Conservation (phyloP, 2,113 vertebrate species). For the Desmodus rotundus region DNA sequence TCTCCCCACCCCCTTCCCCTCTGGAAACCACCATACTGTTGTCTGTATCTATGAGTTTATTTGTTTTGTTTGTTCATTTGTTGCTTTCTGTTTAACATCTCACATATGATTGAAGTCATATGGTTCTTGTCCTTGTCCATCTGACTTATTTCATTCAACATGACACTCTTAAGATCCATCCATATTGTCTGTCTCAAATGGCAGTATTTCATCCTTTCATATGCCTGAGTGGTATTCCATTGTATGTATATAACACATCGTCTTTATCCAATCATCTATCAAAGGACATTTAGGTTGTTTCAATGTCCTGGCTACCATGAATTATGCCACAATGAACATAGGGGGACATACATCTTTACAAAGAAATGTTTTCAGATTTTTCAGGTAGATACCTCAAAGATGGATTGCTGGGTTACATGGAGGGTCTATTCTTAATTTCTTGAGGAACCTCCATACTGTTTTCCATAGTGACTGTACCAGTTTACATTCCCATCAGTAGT, state of each 20-base stretch:
- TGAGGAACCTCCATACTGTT: background rate
- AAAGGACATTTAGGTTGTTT: background rate
- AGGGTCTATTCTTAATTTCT: background rate
- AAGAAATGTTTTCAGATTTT: background rate
- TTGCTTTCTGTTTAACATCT: background rate
- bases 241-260: background rate
- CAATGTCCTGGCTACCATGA: background rate
- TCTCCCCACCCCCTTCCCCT: background rate
- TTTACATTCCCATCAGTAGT: background rate
- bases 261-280: background rate
- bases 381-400: background rate
- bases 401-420: background rate
- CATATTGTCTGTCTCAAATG: background rate
- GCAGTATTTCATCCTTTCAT: background rate
- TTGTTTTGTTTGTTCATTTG: background rate
- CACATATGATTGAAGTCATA: background rate
- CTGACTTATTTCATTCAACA: background rate
- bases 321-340: background rate
- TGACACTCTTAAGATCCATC: background rate
- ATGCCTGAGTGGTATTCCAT: background rate
- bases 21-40: background rate
- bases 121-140: background rate
- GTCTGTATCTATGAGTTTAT: background rate
- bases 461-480: background rate
- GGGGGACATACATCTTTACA: background rate